Percentiles rank a stretch among this genome's conserved stretches.
These are phyloP conservation scores for Polypterus senegalus DNA, from an alignment of 2,113 vertebrate genomes.

Conservation along the genomic window DNA sequence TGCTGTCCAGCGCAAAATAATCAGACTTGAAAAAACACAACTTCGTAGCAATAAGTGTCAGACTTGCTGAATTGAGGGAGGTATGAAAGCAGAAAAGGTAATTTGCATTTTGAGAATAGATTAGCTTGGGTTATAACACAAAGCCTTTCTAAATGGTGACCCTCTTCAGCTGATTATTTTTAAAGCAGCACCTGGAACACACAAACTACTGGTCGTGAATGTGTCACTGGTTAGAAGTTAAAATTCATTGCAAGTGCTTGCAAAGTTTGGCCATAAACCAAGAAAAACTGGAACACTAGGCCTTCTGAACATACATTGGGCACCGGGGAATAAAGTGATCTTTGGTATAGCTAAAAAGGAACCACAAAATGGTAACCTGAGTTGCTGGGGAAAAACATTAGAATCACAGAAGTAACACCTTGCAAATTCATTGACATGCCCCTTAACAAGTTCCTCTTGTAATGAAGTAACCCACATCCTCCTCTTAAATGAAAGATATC, in stretches of 20 bases:
- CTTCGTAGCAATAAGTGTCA: constrained; percentile 64
- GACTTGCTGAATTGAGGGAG: constrained; percentile 64
- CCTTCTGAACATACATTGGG: constrained; percentile 38
- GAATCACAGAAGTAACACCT: too few species aligned
- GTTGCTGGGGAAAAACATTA: neutral
- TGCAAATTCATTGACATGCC: too few species aligned
- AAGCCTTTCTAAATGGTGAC: constrained; percentile 21
- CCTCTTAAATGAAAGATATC: too few species aligned
- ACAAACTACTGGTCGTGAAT: constrained; percentile 34
- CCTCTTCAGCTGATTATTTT: constrained; percentile 20
- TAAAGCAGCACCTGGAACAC: constrained; percentile 42
- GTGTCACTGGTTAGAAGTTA: constrained; percentile 39
- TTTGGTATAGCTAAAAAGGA: neutral
- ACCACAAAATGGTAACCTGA: neutral
- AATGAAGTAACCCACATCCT: too few species aligned
- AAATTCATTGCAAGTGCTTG: constrained; percentile 36
- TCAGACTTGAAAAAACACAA: constrained; percentile 59
- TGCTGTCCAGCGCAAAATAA: constrained; percentile 66
- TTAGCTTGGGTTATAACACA: constrained; percentile 39
- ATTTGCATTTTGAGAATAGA: constrained; percentile 45
- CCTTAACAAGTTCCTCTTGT: too few species aligned
- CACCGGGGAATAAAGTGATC: constrained; percentile 23
- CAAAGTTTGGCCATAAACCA: constrained; percentile 36
- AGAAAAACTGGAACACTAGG: constrained; percentile 35
- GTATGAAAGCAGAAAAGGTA: constrained; percentile 60